phyloP scores from a whole-genome alignment of 2,888 invertebrate genomes.

The Venusia cambrica region DNA sequence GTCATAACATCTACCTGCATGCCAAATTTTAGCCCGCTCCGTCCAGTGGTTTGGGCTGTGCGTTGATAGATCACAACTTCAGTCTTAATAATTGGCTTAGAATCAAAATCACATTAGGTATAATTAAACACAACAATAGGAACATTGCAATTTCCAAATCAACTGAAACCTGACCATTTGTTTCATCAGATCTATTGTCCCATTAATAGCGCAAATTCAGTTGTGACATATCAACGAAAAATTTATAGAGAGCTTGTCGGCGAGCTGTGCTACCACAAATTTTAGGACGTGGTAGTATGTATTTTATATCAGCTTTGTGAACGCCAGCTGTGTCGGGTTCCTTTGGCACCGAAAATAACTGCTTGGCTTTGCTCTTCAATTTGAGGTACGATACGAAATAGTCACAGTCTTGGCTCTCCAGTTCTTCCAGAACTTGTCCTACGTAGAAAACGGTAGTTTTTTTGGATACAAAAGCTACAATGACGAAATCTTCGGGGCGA shows the following conservation, averaged over 20 bases:
- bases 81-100: slow-evolving; percentile 4
- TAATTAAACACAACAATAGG: not conserved
- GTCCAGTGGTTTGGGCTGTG: too few species aligned
- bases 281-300: slow-evolving; percentile 5
- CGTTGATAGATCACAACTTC: too few species aligned
- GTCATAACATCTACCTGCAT: too few species aligned
- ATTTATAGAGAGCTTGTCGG: not conserved
- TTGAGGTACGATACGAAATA: slow-evolving; percentile 2
- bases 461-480: slow-evolving; percentile 3
- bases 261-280: slow-evolving; percentile 4
- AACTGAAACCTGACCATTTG: not conserved
- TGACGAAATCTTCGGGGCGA: slow-evolving; percentile 1
- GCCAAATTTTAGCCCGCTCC: too few species aligned
- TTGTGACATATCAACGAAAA: slow-evolving; percentile 3
- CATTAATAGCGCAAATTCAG: slow-evolving; percentile 4
- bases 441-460: slow-evolving; percentile 2
- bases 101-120: slow-evolving; percentile 1
- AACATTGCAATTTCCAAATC: slow-evolving; percentile 1
- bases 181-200: not conserved
- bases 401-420: too few species aligned
- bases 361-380: slow-evolving; percentile 3
- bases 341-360: slow-evolving; percentile 1
- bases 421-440: slow-evolving; percentile 2
- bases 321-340: slow-evolving; percentile 6
- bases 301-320: slow-evolving; percentile 1